Evolutionary conservation across 23 tunicate species (phyloP), one percentile per base, ranked within the genome.

Genomic region (Styela plicata): DNA sequence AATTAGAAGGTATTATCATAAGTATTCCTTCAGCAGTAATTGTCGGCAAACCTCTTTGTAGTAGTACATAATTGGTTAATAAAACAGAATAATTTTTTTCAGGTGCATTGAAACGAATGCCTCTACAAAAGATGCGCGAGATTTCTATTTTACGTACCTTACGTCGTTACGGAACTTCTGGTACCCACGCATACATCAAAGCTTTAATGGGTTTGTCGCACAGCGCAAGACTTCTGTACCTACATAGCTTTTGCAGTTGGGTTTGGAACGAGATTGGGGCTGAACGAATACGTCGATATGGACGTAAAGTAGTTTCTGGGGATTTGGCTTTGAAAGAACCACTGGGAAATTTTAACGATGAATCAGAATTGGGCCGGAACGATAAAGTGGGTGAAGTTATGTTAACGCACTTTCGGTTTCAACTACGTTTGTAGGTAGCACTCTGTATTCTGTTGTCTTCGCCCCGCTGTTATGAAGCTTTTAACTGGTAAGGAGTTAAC

Each of bases 191-290:
- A 26, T 87, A 75, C 70, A 26, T 61, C 29, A 82, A 87, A 68
- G 91, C 91, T 18, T 35, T 87, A 57, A 44, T 82, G 19, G 75
- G 86, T 28, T 34, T 87, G 57, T 83, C 91, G 29, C 83, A 82
- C 69, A 24, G 37, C 18, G 70, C 86, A 26, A 36, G 86, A 2
- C 61, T 75, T 23, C 65, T 87, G 23, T 87, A 87, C 79, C 70
- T 63, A 31, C 91, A 87, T 44, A 74, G 86, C 10, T 82, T 75
- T 78, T 85, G 83, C 69, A 85, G 89, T 68, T 69, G 33, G 26
- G 37, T 85, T 21, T 85, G 89, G 89, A 85, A 85, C 44, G 31
- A 44, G 69, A 69, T 63, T 3, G 84, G 69, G 17, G 33, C 80
- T 31, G 37, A 36, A 36, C 35, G 89, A 19, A 20, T 85, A 19